phyloP scores from a whole-genome alignment of 2,113 vertebrate species.

The Aythya baeri region DNA sequence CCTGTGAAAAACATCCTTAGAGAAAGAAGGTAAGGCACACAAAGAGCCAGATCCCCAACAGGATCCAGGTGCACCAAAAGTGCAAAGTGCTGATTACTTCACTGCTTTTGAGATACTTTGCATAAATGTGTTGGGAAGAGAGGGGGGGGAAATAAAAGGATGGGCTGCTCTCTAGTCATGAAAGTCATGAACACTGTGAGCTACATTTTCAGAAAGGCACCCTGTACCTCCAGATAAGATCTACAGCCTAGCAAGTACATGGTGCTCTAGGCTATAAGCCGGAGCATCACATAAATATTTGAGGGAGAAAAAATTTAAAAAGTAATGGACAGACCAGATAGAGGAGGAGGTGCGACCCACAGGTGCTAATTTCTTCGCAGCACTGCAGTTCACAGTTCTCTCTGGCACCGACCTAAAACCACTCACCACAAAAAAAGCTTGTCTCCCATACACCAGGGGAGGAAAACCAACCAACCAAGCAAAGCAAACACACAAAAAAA shows the following conservation, averaged over 20 bases:
- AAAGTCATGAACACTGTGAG: background rate
- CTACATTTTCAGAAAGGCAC: background rate
- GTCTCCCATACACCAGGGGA: background rate
- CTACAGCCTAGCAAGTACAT: background rate
- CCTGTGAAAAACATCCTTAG: background rate
- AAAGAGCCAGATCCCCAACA: background rate
- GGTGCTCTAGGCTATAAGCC: background rate
- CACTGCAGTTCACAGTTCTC: background rate
- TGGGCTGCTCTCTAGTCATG: background rate
- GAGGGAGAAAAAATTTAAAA: background rate
- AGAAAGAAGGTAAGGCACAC: background rate
- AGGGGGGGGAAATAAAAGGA: background rate
- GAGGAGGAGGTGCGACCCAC: background rate
- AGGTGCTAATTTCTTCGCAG: background rate
- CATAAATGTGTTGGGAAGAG: background rate
- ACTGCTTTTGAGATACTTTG: background rate
- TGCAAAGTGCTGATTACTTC: rapidly evolving
- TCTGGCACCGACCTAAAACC: background rate
- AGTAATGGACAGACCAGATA: background rate
- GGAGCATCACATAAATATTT: background rate
- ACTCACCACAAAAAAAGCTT: background rate
- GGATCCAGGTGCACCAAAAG: background rate
- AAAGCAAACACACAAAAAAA: too few species aligned
- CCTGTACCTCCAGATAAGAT: background rate
- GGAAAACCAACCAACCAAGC: background rate